Evolutionary conservation across 2,888 invertebrate species (phyloP).

Genomic region (Sisyra terminalis): DNA sequence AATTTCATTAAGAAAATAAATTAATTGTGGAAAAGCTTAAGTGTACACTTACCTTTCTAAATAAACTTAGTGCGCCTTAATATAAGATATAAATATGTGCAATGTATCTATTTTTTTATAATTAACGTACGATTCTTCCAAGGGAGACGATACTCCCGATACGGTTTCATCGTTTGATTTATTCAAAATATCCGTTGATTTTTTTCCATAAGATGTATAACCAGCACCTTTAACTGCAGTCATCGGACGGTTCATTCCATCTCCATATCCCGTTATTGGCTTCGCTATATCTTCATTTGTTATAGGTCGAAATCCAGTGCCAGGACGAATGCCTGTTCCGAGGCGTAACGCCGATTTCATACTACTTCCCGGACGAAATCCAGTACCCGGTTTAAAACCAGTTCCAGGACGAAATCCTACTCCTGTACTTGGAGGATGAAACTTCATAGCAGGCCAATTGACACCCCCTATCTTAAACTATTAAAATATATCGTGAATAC

Average conservation of each 20-base stretch:
- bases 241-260: conserved; percentile 53
- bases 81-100: neutral
- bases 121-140: conserved; percentile 57
- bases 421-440: conserved; percentile 10
- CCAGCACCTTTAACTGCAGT: conserved; percentile 95
- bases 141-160: conserved; percentile 49
- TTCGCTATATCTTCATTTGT: conserved; percentile 21
- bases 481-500: no score
- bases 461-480: conserved; percentile 1
- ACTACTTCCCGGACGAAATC: conserved; percentile 14
- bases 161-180: conserved; percentile 32
- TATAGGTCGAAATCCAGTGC: conserved; percentile 26
- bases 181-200: conserved; percentile 61
- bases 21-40: neutral
- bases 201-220: conserved; percentile 62
- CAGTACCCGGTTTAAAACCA: conserved; percentile 16
- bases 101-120: neutral
- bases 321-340: conserved; percentile 19
- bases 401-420: conserved; percentile 20
- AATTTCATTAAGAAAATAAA: no score
- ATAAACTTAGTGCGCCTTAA: neutral
- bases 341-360: conserved; percentile 7
- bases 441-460: conserved; percentile 5
- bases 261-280: conserved; percentile 9
- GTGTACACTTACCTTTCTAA: neutral